A percentile compares a stretch with the other conserved stretches of the same genome.
phyloP scores from a whole-genome alignment of 35 echinoderm and acorn worm species.

The Heliocidaris erythrogramma region DNA sequence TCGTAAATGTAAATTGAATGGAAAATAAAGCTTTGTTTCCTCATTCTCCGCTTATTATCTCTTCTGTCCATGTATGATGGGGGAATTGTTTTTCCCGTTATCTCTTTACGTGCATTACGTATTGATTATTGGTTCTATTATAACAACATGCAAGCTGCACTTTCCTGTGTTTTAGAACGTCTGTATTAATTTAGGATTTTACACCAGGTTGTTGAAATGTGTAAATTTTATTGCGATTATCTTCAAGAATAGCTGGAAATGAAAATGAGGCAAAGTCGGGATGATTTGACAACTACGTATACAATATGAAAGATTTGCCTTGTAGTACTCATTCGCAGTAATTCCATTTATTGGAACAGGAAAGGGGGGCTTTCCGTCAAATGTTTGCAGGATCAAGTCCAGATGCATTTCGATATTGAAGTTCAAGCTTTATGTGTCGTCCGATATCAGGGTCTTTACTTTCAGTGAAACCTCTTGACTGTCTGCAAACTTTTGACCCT shows the following conservation, averaged over 20 bases:
- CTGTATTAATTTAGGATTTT: too few relatives aligned
- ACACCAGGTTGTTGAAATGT: too few relatives aligned
- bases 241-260: neutral
- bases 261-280: neutral
- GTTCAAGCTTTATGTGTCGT: neutral
- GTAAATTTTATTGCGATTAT: too few relatives aligned
- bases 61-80: neutral
- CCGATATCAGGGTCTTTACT: neutral
- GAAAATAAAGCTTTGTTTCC: neutral
- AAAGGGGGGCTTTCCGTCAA: conserved; percentile 8
- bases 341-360: conserved; percentile 10
- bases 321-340: neutral
- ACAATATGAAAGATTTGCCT: neutral
- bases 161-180: too few relatives aligned
- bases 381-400: neutral
- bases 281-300: neutral
- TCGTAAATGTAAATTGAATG: neutral
- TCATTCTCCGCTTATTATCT: neutral
- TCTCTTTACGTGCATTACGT: neutral
- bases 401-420: conserved; percentile 5
- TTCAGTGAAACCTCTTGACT: neutral
- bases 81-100: neutral
- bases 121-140: neutral
- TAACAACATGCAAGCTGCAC: neutral
- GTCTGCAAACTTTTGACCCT: conserved; percentile 16